Evolutionary conservation across 2,113 vertebrate species (phyloP).

Genomic region (Brachypodius melanocephalos): DNA sequence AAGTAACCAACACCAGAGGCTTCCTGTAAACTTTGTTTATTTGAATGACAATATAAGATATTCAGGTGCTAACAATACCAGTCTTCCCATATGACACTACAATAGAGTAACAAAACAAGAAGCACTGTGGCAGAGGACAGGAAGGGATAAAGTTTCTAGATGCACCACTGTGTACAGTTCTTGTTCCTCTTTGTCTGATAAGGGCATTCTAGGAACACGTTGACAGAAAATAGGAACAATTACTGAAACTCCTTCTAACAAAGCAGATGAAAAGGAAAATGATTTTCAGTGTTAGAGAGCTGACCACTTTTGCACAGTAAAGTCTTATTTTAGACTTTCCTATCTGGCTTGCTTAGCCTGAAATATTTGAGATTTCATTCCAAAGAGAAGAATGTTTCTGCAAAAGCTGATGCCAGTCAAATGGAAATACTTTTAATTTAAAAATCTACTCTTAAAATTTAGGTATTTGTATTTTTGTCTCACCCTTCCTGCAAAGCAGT

Average conservation of each 20-base stretch:
- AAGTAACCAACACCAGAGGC: background rate
- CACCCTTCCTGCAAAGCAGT: background rate
- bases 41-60: background rate
- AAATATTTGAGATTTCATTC: background rate
- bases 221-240: background rate
- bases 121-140: background rate
- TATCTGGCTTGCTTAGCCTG: background rate
- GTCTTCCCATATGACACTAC: background rate
- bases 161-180: background rate
- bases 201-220: background rate
- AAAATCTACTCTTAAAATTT: background rate
- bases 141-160: background rate
- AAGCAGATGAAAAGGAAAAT: background rate
- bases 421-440: background rate
- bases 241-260: background rate
- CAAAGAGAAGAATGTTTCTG: background rate
- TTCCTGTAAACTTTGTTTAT: background rate
- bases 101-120: background rate
- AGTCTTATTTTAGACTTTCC: background rate
- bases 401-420: background rate
- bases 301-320: background rate
- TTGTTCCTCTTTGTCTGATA: background rate
- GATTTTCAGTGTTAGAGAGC: background rate
- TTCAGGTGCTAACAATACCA: background rate
- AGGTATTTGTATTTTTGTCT: background rate